Conservation (phyloP, 53 echinoderm and acorn worm genomes). For the Temnopleurus reevesii region DNA sequence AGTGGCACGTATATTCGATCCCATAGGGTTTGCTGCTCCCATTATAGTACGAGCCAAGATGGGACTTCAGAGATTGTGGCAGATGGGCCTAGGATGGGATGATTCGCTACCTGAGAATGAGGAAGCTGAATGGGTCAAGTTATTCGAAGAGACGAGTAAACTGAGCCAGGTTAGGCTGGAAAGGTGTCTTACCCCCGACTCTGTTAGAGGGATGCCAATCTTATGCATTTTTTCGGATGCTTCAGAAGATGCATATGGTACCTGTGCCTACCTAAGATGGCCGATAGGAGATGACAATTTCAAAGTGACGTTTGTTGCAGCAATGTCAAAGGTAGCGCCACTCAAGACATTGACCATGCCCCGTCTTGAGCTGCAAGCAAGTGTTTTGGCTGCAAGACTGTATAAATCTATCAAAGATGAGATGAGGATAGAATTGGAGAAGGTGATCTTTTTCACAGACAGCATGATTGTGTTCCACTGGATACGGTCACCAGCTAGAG, state of each 20-base stretch:
- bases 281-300: too few species aligned
- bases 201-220: neutral
- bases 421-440: conserved; percentile 39
- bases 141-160: conserved; percentile 58
- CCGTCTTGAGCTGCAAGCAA: conserved; percentile 64
- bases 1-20: conserved; percentile 44
- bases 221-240: too few species aligned
- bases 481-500: conserved; percentile 62
- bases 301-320: too few species aligned
- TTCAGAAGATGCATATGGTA: too few species aligned
- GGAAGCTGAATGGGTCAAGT: conserved; percentile 10
- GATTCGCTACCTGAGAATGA: neutral
- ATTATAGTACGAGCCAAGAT: conserved; percentile 55
- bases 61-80: conserved; percentile 57
- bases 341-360: conserved; percentile 58
- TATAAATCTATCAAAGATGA: conserved; percentile 55
- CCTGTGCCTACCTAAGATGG: too few species aligned
- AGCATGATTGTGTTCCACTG: conserved; percentile 65
- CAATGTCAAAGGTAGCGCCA: conserved; percentile 62
- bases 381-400: conserved; percentile 57
- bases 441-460: conserved; percentile 64
- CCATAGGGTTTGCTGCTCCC: conserved; percentile 56
- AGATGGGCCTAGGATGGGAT: conserved; percentile 58
- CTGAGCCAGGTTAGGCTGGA: conserved; percentile 29
- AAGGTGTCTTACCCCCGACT: conserved; percentile 41